Percentiles rank a stretch among this genome's conserved stretches.
Conservation (phyloP, 2,113 vertebrate genomes). For the Athene noctua region DNA sequence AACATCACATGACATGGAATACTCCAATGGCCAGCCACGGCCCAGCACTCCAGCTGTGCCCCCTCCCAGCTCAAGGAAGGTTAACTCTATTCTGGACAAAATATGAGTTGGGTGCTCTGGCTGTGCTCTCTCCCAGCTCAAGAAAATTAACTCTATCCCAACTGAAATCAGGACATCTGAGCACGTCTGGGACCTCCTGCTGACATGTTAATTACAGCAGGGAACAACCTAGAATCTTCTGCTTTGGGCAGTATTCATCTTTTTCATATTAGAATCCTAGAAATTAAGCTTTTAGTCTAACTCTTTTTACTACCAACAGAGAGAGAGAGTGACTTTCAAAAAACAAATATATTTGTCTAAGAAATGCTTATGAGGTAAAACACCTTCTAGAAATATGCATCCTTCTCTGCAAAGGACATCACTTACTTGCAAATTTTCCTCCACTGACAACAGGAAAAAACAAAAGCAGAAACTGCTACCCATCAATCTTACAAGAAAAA, state of each 20-base stretch:
- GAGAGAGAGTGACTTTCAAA: background rate
- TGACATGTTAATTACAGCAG: background rate
- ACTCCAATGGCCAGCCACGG: no score
- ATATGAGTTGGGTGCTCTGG: no score
- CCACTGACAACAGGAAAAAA: background rate
- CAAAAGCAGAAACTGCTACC: background rate
- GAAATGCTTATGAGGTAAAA: background rate
- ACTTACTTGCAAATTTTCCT: background rate
- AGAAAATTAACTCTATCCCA: no score
- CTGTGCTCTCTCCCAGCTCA: no score
- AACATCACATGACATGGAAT: no score
- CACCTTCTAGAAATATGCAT: background rate
- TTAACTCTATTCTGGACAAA: no score
- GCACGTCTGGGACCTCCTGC: background rate
- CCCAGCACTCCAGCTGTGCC: no score
- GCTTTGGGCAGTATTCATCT: background rate
- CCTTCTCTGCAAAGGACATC: background rate
- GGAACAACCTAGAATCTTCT: background rate
- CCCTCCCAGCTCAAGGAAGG: no score
- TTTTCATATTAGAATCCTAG: background rate
- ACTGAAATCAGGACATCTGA: background rate
- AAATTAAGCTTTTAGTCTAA: background rate
- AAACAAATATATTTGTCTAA: background rate
- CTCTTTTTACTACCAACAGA: background rate
- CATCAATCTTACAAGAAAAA: background rate